Evolutionary conservation across 2,113 vertebrate species (phyloP).

Genomic region (Glareola pratincola): DNA sequence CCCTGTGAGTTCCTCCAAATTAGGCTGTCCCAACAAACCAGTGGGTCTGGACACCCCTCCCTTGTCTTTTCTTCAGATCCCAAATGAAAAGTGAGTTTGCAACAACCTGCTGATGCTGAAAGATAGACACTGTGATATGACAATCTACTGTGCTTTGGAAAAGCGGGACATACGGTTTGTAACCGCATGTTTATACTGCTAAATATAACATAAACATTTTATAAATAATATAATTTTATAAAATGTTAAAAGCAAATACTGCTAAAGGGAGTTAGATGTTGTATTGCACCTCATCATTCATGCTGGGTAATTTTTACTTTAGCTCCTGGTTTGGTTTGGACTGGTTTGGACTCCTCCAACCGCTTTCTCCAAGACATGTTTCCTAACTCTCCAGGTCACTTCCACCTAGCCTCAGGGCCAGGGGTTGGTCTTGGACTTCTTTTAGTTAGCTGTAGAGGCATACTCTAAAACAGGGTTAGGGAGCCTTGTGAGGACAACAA

Average conservation of each 20-base stretch:
- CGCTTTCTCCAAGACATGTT: not conserved
- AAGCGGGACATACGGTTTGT: fast-evolving
- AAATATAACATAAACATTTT: not conserved
- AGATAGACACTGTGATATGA: not conserved
- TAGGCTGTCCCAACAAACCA: not conserved
- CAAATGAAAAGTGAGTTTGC: not conserved
- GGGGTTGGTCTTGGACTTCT: not conserved
- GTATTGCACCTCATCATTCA: not conserved
- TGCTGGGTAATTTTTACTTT: not conserved
- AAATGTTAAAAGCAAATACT: not conserved
- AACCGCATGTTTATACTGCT: not conserved
- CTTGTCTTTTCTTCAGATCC: not conserved
- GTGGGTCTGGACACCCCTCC: not conserved
- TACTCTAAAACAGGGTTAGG: not conserved
- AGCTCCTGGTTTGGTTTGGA: not conserved
- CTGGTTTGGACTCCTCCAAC: not conserved
- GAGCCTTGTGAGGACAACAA: not conserved
- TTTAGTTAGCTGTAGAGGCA: not conserved
- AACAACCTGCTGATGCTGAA: not conserved
- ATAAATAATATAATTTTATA: not conserved
- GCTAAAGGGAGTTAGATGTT: not conserved
- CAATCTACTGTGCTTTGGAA: not conserved
- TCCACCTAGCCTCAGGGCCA: not conserved
- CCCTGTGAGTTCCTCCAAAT: not conserved
- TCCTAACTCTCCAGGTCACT: not conserved